Evolutionary conservation across 2,113 vertebrate species (phyloP).

Genomic region (Semnornis frantzii): DNA sequence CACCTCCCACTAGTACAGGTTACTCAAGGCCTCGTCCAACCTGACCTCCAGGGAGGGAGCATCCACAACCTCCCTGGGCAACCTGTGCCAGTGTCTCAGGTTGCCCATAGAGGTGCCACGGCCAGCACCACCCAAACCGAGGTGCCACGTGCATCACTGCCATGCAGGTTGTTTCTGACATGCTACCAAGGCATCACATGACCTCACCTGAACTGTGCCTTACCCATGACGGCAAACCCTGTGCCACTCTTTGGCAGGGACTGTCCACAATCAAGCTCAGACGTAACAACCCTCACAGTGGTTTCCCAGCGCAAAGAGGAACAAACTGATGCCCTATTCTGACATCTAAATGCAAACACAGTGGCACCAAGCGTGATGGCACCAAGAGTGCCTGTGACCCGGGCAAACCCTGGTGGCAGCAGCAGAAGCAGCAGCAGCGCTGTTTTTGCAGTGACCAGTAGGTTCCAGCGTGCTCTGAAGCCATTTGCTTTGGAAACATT

Average conservation of each 20-base stretch:
- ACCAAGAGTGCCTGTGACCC: neutral
- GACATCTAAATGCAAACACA: neutral
- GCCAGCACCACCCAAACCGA: neutral
- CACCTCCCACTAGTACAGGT: too few species aligned
- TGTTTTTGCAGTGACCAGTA: neutral
- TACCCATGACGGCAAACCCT: neutral
- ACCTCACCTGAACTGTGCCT: neutral
- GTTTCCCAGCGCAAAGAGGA: neutral
- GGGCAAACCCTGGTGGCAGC: neutral
- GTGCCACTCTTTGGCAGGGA: neutral
- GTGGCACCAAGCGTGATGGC: neutral
- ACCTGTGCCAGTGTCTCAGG: too few species aligned
- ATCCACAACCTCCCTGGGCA: too few species aligned
- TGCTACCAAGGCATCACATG: neutral
- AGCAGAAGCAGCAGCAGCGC: neutral
- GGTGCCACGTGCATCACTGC: neutral
- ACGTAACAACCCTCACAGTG: neutral
- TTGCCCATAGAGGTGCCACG: neutral
- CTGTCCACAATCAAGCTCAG: neutral
- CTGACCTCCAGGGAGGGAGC: too few species aligned
- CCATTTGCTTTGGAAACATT: neutral
- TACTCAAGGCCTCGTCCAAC: too few species aligned
- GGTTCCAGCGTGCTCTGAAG: neutral
- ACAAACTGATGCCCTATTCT: neutral
- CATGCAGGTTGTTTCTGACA: neutral